Evolutionary conservation across 2,113 vertebrate species (phyloP).

Genomic region (Heliornis fulica): DNA sequence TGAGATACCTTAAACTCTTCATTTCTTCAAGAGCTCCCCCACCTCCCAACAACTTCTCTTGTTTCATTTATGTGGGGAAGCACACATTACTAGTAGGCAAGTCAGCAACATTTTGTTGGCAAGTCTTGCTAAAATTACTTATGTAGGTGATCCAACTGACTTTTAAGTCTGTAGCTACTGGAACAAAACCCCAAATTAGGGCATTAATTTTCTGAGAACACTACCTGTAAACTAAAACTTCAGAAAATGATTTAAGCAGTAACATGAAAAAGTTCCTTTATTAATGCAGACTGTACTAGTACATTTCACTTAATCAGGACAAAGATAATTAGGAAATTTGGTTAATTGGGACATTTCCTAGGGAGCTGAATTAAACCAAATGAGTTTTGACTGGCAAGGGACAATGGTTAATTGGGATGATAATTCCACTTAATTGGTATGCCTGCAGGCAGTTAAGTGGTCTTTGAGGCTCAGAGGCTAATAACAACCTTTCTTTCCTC

Average conservation of each 20-base stretch:
- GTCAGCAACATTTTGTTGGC: not conserved
- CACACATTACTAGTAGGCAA: not conserved
- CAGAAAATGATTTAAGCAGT: not conserved
- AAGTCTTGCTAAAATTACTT: not conserved
- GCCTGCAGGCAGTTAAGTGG: constrained; percentile 54
- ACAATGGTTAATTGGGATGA: constrained; percentile 69
- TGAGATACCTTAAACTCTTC: not conserved
- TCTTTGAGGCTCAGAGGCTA: constrained; percentile 5
- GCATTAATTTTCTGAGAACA: not conserved
- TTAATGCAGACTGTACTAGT: constrained; percentile 11
- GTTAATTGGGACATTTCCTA: constrained; percentile 58
- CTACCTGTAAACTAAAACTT: not conserved
- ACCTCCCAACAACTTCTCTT: not conserved
- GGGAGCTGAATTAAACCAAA: constrained; percentile 63
- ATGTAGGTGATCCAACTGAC: not conserved
- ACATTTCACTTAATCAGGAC: constrained; percentile 55
- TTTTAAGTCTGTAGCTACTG: not conserved
- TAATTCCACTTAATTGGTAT: constrained; percentile 67
- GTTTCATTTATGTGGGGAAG: constrained; percentile 16
- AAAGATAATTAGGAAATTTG: constrained; percentile 53
- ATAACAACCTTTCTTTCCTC: not conserved
- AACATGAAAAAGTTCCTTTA: not conserved
- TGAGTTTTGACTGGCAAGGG: constrained; percentile 66
- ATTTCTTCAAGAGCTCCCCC: not conserved
- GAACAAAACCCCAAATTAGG: not conserved